A percentile compares a stretch with the other conserved stretches of the same genome.
Conservation (phyloP, 2,888 invertebrate species). For the Acrocyrtus sp. region DNA sequence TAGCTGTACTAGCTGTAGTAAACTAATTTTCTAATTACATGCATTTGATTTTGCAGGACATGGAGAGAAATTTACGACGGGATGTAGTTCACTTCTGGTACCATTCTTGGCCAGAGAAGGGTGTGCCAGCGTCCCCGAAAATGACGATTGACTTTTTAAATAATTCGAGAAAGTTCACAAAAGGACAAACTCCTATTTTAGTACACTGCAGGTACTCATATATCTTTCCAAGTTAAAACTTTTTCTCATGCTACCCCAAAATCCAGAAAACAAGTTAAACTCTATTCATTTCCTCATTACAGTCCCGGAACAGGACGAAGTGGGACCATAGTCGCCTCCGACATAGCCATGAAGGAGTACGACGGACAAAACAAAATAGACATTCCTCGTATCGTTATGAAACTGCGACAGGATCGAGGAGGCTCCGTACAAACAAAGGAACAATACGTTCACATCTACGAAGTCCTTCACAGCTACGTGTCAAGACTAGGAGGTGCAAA, state of each 20-base stretch:
- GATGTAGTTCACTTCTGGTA: constrained; percentile 95
- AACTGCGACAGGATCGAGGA: constrained; percentile 85
- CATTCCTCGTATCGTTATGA: constrained; percentile 85
- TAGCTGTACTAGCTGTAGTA: too few species aligned
- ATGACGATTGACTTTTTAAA: constrained; percentile 87
- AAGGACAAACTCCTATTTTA: constrained; percentile 77
- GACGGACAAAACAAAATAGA: constrained; percentile 84
- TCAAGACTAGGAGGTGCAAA: constrained; percentile 50
- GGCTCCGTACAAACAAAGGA: constrained; percentile 91
- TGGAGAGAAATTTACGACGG: constrained; percentile 83
- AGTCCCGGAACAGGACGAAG: constrained; percentile 90
- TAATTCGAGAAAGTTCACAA: constrained; percentile 77
- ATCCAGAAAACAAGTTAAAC: too few species aligned
- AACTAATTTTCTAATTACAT: too few species aligned
- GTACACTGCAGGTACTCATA: constrained; percentile 79
- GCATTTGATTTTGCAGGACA: too few species aligned
- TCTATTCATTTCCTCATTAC: not conserved
- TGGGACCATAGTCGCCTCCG: constrained; percentile 86
- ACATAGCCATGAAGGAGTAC: constrained; percentile 87
- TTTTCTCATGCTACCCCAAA: not conserved
- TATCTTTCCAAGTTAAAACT: not conserved
- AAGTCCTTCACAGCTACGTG: constrained; percentile 70
- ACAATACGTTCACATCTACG: constrained; percentile 92
- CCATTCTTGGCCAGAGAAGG: constrained; percentile 88
- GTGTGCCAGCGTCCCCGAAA: constrained; percentile 84